Evolutionary conservation across 2,888 invertebrate genomes (phyloP).

Genomic region (Epinotia ramella): DNA sequence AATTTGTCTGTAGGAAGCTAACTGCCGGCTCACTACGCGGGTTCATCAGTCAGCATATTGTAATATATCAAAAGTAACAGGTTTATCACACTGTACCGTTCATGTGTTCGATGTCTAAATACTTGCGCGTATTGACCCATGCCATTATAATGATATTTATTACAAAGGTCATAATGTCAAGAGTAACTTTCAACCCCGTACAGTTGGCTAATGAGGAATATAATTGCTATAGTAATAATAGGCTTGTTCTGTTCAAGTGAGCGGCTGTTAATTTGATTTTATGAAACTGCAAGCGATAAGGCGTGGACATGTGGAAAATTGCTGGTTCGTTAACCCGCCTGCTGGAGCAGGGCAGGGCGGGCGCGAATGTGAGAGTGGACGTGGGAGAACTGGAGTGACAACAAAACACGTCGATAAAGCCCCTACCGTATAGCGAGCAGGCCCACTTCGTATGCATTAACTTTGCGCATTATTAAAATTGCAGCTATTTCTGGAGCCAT

Average conservation of each 20-base stretch:
- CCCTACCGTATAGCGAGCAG: constrained; percentile 59
- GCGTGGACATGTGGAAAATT: constrained; percentile 52
- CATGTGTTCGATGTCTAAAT: constrained; percentile 42
- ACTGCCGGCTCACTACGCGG: neutral
- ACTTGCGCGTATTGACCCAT: constrained; percentile 28
- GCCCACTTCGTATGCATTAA: constrained; percentile 63
- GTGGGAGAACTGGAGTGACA: constrained; percentile 81
- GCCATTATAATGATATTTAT: constrained; percentile 33
- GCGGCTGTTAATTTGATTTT: constrained; percentile 30
- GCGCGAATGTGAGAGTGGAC: constrained; percentile 64
- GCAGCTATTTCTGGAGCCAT: constrained; percentile 66
- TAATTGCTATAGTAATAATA: constrained; percentile 27
- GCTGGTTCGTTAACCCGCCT: constrained; percentile 71
- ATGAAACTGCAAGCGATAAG: constrained; percentile 35
- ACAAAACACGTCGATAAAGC: constrained; percentile 55
- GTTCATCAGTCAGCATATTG: constrained; percentile 19
- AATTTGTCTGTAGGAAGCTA: neutral
- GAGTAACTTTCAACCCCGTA: constrained; percentile 38
- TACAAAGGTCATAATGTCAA: constrained; percentile 38
- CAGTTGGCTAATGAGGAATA: constrained; percentile 23
- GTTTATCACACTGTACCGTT: constrained; percentile 44
- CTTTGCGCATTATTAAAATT: constrained; percentile 67
- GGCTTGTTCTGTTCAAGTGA: constrained; percentile 14
- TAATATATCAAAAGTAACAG: constrained; percentile 32
- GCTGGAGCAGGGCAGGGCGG: constrained; percentile 57